These are phyloP conservation scores for Oncorhynchus kisutch DNA, from an alignment of 2,113 vertebrate species.

Conservation along the genomic window DNA sequence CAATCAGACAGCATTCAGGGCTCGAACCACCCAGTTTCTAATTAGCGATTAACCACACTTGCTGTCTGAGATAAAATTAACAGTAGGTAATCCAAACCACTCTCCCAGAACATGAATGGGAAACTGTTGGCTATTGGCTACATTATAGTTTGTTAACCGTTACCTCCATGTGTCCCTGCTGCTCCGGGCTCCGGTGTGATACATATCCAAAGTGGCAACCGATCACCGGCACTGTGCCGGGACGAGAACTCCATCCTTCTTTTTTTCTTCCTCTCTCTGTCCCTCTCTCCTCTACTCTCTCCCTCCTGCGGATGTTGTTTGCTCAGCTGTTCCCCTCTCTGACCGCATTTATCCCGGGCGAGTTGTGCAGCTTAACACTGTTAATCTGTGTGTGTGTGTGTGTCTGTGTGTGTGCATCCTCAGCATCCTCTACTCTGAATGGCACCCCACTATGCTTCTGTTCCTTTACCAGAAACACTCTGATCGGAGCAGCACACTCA, in stretches of 20 bases:
- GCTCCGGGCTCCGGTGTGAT: constrained; percentile 51
- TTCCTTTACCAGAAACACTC: constrained; percentile 55
- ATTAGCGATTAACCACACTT: not conserved
- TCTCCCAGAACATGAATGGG: not conserved
- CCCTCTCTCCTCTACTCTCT: constrained; percentile 36
- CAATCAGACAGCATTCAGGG: too few relatives aligned
- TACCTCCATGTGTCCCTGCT: constrained; percentile 52
- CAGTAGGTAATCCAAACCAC: not conserved
- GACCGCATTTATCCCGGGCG: constrained; percentile 71
- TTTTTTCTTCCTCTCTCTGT: constrained; percentile 11
- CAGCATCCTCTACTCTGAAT: constrained; percentile 39
- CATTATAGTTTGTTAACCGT: not conserved
- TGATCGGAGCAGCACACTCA: constrained; percentile 19
- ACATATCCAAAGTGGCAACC: constrained; percentile 67
- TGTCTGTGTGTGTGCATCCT: constrained; percentile 23
- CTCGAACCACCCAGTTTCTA: too few relatives aligned
- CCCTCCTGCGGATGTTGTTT: constrained; percentile 60
- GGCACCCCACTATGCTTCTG: constrained; percentile 39
- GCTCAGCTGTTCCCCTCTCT: constrained; percentile 66
- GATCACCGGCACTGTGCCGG: constrained; percentile 44
- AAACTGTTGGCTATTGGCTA: not conserved
- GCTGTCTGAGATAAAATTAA: not conserved
- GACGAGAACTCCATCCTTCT: constrained; percentile 55
- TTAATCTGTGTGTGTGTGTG: constrained; percentile 63
- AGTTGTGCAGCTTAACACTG: constrained; percentile 57